Evolutionary conservation across 2,113 vertebrate genomes (phyloP), one percentile per base, ranked within the genome.

Genomic region (Anoplopoma fimbria): DNA sequence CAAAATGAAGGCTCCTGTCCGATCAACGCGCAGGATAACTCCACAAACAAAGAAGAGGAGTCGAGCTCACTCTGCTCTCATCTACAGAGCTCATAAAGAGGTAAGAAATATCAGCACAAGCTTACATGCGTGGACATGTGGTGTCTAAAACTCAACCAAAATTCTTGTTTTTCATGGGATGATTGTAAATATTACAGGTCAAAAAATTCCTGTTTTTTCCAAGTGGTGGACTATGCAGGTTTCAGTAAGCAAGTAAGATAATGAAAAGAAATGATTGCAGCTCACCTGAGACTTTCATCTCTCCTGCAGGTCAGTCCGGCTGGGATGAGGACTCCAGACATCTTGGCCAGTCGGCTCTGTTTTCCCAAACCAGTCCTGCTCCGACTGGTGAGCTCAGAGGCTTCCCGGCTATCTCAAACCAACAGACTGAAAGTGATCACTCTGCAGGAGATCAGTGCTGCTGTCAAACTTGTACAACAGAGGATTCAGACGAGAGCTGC

Each of bases 51-150:
- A 69, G 82, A 89, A 42, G 51, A 84, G 77, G 69, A 9, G 3
- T 34, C 75, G 2, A 33, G 27, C 6, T 38, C 69, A 90, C 42
- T 45, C 85, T 2, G 13, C 67, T 7, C 31, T 84, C 61, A 72
- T 94, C 58, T 93, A 91, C 84, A 93, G 57, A 84, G 53, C 72
- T 63, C 85, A 82, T 19, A 94, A 91, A 85, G 87, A 93, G 94
- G 94, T 95, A 2, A 51, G 89, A 58, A 23, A 1, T 15, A 4
- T n/a, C 21, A 61, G 38, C n/a, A 36, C 4, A 7, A 17, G 34
- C 23, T 12, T 3, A 29, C 49, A 15, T 61, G 10, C 27, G 6
- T 23, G 31, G 17, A 40, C 0, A 6, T 23, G 17, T 70, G 49
- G 23, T 27, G 17, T 53, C 47, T 77, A 6, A 27, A 23, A 14